These are phyloP conservation scores for Chloroceryle amazona DNA, from an alignment of 2,797 vertebrate species.

Conservation along the genomic window DNA sequence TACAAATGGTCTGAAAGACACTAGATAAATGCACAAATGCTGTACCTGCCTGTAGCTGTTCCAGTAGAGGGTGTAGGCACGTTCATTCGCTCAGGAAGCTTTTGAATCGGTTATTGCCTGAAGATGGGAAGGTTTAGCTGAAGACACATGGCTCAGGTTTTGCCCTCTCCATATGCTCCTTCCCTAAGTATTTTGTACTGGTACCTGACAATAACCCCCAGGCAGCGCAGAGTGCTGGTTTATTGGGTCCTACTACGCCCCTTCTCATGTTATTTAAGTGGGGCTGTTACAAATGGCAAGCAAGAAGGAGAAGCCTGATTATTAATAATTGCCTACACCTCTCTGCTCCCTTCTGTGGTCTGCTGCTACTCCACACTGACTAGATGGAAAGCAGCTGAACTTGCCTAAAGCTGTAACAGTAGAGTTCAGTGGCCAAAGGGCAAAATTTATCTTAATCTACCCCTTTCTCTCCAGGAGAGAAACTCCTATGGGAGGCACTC, in stretches of 20 bases:
- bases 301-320: neutral
- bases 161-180: neutral
- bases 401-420: neutral
- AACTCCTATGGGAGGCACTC: neutral
- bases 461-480: neutral
- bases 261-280: neutral
- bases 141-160: neutral
- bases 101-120: neutral
- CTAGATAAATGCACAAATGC: neutral
- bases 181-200: neutral
- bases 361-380: neutral
- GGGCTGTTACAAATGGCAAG: neutral
- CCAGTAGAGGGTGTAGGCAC: neutral
- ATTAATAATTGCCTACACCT: neutral
- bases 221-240: neutral
- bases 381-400: neutral
- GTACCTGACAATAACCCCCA: neutral
- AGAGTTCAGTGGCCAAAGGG: neutral
- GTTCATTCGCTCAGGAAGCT: neutral
- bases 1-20: neutral
- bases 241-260: neutral
- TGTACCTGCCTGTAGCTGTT: neutral
- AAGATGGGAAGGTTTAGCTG: neutral
- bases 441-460: neutral
- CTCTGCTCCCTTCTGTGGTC: neutral